Evolutionary conservation across 2,797 vertebrate genomes (phyloP), one percentile per base, ranked within the genome.

Genomic region (Leptoclinus maculatus): DNA sequence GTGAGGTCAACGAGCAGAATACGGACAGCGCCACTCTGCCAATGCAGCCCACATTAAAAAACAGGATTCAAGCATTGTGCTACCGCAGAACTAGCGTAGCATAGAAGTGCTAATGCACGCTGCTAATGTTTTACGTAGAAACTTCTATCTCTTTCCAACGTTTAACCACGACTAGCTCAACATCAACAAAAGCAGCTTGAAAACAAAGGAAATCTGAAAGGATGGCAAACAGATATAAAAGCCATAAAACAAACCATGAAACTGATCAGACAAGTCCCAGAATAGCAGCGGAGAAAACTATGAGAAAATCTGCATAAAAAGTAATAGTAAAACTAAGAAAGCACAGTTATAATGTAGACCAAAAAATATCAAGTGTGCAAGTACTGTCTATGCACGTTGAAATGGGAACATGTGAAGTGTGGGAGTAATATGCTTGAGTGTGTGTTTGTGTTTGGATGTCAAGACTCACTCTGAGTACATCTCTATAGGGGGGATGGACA

Each of bases 381-480:
- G 2, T 39, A 21, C 39, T 66, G 7, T 5, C n/a, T n/a, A 12
- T 63, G 49, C 23, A 2, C 49, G n/a, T 43, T 32, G 7, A 64
- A 9, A 32, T 53, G 56, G 2, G 25, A 23, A 45, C 43, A 45
- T 17, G 53, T 47, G 4, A 41, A 11, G 39, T 65, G 49, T 43
- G 6, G 14, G 6, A 17, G 4, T 49, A 16, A 63, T 76, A 10
- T 79, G 57, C 60, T 2, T 54, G 3, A 45, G 38, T 56, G 58
- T 72, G 60, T 41, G 60, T 63, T 7, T 39, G 38, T 56, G 58
- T 17, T 7, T 45, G 43, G 5, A 32, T 69, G 57, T 76, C 17
- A 56, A 76, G 14, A 66, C 69, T 71, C 62, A 29, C 45, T 73
- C 66, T 36, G 41, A 43, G 12, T 49, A n/a, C 23, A 45, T 73